Evolutionary conservation across 2,113 vertebrate genomes (phyloP), one percentile per base, ranked within the genome.

Genomic region (Labrus mixtus): DNA sequence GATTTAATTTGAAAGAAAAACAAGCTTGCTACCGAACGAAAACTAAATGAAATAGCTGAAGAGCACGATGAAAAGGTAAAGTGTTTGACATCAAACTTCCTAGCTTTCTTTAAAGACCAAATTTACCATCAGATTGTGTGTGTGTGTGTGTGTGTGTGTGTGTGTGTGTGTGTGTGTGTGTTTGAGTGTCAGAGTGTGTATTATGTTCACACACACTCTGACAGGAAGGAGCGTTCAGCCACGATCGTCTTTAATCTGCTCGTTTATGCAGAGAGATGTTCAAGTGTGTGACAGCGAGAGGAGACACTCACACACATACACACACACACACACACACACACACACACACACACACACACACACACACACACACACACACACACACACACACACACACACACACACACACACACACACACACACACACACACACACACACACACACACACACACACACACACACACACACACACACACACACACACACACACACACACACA

Each of bases 211-310:
- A 37, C 45, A 17, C 68, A 20, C 50, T 1, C 13, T 66, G 71
- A 78, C 45, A 79, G 59, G 70, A 80, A 76, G 63, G 73, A 53
- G 65, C 60, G 60, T 75, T 87, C 82, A 74, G 68, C 63, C 62
- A 68, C 1, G 36, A 71, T 78, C 43, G 25, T 65, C 73, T 83
- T 72, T 79, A 84, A 86, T 86, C 87, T 74, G 64, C 81, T 79
- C 72, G 37, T 86, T 89, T 84, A 84, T 82, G 82, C 66, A 68
- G 75, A 82, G 68, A 17, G 6, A 73, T 22, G 91, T 59, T 83
- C 7, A 90, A 93, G 95, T 93, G 93, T 93, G 92, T 84, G 51
- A 0, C 58, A 72, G 75, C 12, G 0, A 54, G 43, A 45, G 72
- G 56, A 19, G 10, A 70, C 46, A 53, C 46, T n/a, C 20, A 70